phyloP scores from a whole-genome alignment of 2,113 vertebrate genomes.

The Himantopus leucocephalus region DNA sequence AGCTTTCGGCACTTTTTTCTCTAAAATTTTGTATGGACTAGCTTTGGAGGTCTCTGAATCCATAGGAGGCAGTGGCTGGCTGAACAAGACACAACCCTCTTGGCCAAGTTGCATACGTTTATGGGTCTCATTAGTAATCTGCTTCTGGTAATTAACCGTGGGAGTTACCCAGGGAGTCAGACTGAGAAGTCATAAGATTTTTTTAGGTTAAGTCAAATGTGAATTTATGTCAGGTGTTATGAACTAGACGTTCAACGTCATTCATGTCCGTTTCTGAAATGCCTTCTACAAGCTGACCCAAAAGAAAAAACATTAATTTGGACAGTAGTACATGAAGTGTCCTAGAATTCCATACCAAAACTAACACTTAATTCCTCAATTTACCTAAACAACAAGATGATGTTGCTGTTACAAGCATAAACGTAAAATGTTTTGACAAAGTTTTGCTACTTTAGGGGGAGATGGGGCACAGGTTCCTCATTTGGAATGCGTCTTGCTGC shows the following conservation, averaged over 20 bases:
- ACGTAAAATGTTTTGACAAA: neutral
- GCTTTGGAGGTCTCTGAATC: neutral
- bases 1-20: neutral
- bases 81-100: neutral
- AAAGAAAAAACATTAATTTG: neutral
- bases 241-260: neutral
- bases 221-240: neutral
- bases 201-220: neutral
- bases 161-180: neutral
- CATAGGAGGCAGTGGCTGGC: neutral
- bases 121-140: neutral
- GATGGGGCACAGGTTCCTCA: neutral
- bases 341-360: neutral
- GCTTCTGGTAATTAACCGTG: neutral
- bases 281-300: neutral
- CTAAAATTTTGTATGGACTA: accelerated
- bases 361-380: neutral
- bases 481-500: neutral
- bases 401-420: neutral
- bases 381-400: neutral
- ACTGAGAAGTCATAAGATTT: neutral
- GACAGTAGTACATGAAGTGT: neutral
- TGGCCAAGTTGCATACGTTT: neutral
- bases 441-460: neutral
- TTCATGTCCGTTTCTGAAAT: neutral